A percentile compares a stretch with the other conserved stretches of the same genome.
Conservation (phyloP, 2,113 vertebrate species). For the Cyanoramphus novaezelandiae region DNA sequence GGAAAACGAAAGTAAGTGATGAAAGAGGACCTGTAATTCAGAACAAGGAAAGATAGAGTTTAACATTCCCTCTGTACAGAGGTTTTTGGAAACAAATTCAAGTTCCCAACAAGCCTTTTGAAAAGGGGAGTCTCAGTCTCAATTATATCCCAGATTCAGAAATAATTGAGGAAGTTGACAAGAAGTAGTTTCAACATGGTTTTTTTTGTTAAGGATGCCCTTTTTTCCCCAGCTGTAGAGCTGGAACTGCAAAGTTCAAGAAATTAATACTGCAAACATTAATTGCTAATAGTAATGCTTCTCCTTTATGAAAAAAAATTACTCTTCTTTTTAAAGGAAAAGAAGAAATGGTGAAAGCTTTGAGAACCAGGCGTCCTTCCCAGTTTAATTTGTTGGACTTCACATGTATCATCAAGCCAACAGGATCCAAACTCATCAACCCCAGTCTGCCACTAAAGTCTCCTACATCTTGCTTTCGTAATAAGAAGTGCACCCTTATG, state of each 20-base stretch:
- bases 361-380: background rate
- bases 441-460: background rate
- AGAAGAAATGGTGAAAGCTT: background rate
- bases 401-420: background rate
- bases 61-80: background rate
- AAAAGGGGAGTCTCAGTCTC: background rate
- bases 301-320: background rate
- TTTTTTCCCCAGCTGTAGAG: background rate
- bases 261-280: background rate
- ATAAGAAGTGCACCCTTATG: accelerated
- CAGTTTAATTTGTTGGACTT: background rate
- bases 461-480: background rate
- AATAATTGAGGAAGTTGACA: background rate
- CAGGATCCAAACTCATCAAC: background rate
- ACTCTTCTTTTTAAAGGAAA: background rate
- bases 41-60: background rate
- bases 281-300: background rate
- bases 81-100: background rate
- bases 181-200: background rate
- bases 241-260: background rate
- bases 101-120: background rate
- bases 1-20: background rate
- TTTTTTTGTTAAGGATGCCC: background rate
- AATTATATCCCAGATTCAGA: background rate
- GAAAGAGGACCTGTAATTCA: background rate